These are phyloP conservation scores for Andrena haemorrhoa DNA, from an alignment of 2,888 invertebrate genomes.

Conservation along the genomic window DNA sequence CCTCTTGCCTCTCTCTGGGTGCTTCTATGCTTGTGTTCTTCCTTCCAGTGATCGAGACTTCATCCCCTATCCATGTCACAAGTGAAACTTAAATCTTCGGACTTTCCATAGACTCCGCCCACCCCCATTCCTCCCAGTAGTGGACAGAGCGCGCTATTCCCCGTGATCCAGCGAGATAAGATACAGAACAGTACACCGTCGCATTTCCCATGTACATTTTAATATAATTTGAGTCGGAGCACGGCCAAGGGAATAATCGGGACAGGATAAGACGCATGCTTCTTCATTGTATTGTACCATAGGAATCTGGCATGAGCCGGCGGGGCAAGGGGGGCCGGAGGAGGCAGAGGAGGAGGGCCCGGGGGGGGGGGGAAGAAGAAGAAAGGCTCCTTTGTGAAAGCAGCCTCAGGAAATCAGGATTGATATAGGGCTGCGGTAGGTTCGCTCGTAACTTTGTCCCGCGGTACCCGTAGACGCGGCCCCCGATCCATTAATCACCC, in stretches of 20 bases:
- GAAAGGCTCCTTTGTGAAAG: conserved; percentile 74
- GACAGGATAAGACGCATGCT: conserved; percentile 68
- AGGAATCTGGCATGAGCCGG: conserved; percentile 61
- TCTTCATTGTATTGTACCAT: conserved; percentile 68
- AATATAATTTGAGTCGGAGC: conserved; percentile 65
- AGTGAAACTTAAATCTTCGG: no score
- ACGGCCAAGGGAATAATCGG: conserved; percentile 64
- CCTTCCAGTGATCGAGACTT: no score
- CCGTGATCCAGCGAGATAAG: background rate
- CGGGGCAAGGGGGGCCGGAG: conserved; percentile 27
- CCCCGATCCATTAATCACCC: conserved; percentile 77
- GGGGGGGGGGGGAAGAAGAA: conserved; percentile 44
- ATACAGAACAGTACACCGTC: conserved; percentile 19
- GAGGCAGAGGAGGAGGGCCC: conserved; percentile 31
- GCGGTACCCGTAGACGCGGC: conserved; percentile 67
- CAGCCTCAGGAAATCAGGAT: conserved; percentile 78
- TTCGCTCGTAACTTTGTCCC: conserved; percentile 76
- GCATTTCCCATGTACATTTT: conserved; percentile 53
- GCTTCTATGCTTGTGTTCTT: no score
- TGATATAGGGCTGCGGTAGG: conserved; percentile 80
- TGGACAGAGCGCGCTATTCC: background rate
- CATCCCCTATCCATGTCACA: no score
- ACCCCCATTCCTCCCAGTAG: background rate
- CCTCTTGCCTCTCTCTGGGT: no score
- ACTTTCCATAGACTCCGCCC: no score